Conservation (phyloP, 2,113 vertebrate species). For the Megaceryle maxima region DNA sequence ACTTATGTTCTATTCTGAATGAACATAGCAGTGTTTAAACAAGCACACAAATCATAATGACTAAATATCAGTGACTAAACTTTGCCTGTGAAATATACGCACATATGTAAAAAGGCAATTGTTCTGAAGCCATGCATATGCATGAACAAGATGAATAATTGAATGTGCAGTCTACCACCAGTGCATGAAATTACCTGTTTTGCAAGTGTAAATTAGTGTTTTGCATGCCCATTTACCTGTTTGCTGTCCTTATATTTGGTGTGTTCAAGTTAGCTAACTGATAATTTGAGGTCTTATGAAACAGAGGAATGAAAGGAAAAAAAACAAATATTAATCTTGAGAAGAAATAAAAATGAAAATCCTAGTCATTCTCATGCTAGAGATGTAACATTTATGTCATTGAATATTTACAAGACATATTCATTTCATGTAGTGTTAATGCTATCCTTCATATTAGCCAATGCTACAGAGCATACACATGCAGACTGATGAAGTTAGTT, state of each 20-base stretch:
- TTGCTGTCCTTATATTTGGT: conserved; percentile 30
- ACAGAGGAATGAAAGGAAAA: not conserved
- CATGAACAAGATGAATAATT: conserved; percentile 60
- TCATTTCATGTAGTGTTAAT: not conserved
- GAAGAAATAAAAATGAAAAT: not conserved
- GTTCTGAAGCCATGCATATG: conserved; percentile 48
- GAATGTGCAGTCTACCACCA: conserved; percentile 23
- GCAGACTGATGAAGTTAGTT: not conserved
- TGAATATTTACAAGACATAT: not conserved
- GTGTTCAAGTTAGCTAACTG: conserved; percentile 7
- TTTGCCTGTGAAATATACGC: conserved; percentile 48
- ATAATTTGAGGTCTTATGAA: not conserved
- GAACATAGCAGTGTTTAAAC: conserved; percentile 11
- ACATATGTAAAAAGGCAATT: conserved; percentile 50
- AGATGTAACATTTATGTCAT: not conserved
- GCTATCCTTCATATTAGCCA: not conserved
- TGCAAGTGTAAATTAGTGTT: conserved; percentile 65
- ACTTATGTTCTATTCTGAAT: not conserved
- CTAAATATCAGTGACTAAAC: conserved; percentile 35
- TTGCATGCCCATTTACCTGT: conserved; percentile 60
- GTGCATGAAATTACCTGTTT: conserved; percentile 62
- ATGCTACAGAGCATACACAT: not conserved
- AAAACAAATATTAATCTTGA: not conserved
- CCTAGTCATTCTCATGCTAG: not conserved
- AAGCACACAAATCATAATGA: conserved; percentile 23